Conservation (phyloP, 2,113 vertebrate genomes). For the Meleagris gallopavo region DNA sequence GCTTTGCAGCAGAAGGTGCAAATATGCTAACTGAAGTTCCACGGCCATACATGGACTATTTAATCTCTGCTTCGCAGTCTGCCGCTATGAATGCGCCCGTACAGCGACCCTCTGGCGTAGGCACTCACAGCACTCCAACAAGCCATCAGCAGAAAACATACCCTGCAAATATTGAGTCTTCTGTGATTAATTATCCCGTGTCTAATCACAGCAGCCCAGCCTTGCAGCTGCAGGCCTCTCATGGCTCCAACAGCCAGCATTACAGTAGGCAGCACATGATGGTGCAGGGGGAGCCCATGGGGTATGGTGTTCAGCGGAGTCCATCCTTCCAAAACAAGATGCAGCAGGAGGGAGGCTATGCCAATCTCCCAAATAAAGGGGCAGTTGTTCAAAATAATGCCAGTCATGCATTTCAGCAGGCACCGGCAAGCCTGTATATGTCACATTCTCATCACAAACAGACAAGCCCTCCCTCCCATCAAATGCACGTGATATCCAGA, state of each 20-base stretch:
- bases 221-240: slow-evolving; percentile 83
- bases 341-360: slow-evolving; percentile 84
- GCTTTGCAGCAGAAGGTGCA: slow-evolving; percentile 84
- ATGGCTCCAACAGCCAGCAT: slow-evolving; percentile 81
- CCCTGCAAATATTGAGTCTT: slow-evolving; percentile 82
- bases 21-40: slow-evolving; percentile 83
- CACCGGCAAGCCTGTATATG: slow-evolving; percentile 81
- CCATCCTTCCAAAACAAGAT: slow-evolving; percentile 96
- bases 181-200: slow-evolving; percentile 86
- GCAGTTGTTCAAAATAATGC: slow-evolving; percentile 80
- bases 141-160: slow-evolving; percentile 85
- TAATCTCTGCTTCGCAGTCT: slow-evolving; percentile 84
- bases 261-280: slow-evolving; percentile 88
- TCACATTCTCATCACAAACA: slow-evolving; percentile 89
- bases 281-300: slow-evolving; percentile 80
- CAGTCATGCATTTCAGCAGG: slow-evolving; percentile 81
- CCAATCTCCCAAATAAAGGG: slow-evolving; percentile 86
- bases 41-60: slow-evolving; percentile 90
- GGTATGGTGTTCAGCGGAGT: slow-evolving; percentile 92
- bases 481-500: slow-evolving; percentile 87
- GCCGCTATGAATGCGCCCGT: slow-evolving; percentile 83
- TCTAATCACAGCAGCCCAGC: slow-evolving; percentile 78
- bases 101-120: slow-evolving; percentile 82
- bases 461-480: slow-evolving; percentile 89
- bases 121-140: slow-evolving; percentile 78